These are phyloP conservation scores for Dolichallabes microphthalmus DNA, from an alignment of 2,113 vertebrate genomes.

Conservation along the genomic window DNA sequence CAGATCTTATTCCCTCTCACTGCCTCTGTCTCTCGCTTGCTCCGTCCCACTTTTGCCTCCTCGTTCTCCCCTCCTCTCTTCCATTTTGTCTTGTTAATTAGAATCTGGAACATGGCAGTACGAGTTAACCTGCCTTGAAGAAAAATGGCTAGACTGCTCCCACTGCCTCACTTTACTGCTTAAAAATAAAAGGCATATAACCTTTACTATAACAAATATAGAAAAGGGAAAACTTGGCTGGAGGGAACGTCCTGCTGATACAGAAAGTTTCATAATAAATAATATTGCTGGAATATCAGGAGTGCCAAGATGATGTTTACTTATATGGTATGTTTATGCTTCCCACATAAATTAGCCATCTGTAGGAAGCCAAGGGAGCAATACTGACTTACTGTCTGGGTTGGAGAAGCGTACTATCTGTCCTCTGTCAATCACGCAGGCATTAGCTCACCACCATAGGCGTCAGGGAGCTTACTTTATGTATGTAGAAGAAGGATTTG, in stretches of 20 bases:
- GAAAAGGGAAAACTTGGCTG: neutral
- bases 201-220: neutral
- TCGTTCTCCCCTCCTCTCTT: constrained; percentile 31
- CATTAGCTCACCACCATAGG: neutral
- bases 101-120: constrained; percentile 62
- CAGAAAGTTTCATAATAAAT: neutral
- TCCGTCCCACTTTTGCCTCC: constrained; percentile 11
- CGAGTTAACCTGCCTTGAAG: constrained; percentile 41
- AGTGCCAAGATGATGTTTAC: neutral
- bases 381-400: neutral
- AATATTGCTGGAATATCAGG: neutral
- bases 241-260: neutral
- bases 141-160: constrained; percentile 36
- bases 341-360: neutral
- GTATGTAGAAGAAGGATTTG: neutral
- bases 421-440: neutral
- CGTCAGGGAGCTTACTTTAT: neutral
- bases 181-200: constrained; percentile 7
- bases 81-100: constrained; percentile 67
- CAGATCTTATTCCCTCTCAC: constrained; percentile 59
- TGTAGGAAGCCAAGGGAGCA: neutral
- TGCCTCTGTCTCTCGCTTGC: constrained; percentile 33
- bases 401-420: neutral
- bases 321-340: neutral
- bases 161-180: constrained; percentile 14